Conservation (phyloP, 2,797 vertebrate species). For the Capromys pilorides region DNA sequence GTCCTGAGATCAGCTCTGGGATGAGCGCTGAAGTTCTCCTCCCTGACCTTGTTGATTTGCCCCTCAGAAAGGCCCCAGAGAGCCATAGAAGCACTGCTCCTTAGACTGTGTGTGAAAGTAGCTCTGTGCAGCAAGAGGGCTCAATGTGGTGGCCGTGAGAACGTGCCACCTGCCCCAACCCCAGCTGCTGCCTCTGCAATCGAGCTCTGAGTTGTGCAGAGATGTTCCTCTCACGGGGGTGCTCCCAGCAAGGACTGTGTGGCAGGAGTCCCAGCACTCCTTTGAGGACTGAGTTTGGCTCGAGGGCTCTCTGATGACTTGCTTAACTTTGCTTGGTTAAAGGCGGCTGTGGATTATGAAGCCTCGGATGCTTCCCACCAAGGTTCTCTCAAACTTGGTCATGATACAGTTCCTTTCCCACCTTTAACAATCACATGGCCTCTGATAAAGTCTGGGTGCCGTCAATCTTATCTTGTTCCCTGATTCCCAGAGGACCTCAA, state of each 20-base stretch:
- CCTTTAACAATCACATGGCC: not conserved
- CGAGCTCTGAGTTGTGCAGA: not conserved
- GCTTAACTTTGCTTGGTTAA: not conserved
- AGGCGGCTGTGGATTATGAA: not conserved
- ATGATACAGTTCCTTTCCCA: not conserved
- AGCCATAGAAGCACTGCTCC: not conserved
- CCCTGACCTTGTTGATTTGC: not conserved
- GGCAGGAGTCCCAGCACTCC: not conserved
- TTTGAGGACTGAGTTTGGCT: not conserved
- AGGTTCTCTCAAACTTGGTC: not conserved
- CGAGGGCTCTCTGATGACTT: not conserved
- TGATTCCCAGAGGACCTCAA: conserved; percentile 12
- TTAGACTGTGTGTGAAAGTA: not conserved
- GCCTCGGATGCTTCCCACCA: not conserved
- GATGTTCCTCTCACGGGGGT: not conserved
- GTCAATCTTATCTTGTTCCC: not conserved
- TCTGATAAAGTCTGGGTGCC: not conserved
- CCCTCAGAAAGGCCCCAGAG: not conserved
- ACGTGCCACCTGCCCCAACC: not conserved
- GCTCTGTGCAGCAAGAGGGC: not conserved
- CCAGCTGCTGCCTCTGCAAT: not conserved
- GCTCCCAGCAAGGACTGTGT: not conserved
- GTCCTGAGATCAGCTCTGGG: not conserved
- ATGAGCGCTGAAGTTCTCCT: not conserved
- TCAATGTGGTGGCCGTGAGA: not conserved